Base-by-base conservation (phyloP, 92 coral and sea anemone species). In the Micromussa lordhowensis region DNA sequence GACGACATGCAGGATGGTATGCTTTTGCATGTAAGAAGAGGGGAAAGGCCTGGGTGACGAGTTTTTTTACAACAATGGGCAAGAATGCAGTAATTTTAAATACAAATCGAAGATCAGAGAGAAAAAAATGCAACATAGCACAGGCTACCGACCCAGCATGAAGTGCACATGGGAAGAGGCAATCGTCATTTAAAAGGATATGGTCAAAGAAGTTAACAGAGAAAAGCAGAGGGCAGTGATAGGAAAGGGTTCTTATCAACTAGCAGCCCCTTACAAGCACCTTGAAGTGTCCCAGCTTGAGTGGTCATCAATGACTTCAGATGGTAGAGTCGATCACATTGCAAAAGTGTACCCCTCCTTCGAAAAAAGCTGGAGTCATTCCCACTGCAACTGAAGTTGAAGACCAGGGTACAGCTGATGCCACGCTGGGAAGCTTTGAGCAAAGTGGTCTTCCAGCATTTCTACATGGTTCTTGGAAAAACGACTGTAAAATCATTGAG, bases 1-100 rank as follows among this genome's bases (percentile, higher is more conserved):
- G 91, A 86, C 21, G 93, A 87, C 48, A 80, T 91, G 88, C 35
- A 31, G 75, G 75, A 75, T 35, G 91, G 88, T 17, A 91, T 86
- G 88, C 77, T 87, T 30, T 57, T 91, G 11, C 54, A 76, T 48
- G 72, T 59, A 26, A 53, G 93, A 26, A 88, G 88, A 49, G 81
- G 69, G 17, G 85, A 91, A 72, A 88, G 93, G 26, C 87, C 87
- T 19, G 26, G 57, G 1, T 12, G 83, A 87, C 68, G 87, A 86
- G 31, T 80, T 85, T 74, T 29, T 90, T 90, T 48, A n/a, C 86
- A 73, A 90, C 82, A 86, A 90, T 58, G 90, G 76, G 3, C 90
- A 90, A 82, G n/a, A n/a, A n/a, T n/a, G n/a, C n/a, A n/a, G n/a
- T n/a, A n/a, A n/a, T n/a, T n/a, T n/a, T n/a, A n/a, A 28, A 53